A percentile compares a stretch with the other conserved stretches of the same genome.
Evolutionary conservation across 2,797 vertebrate species (phyloP).

Genomic region (Oryzias sinensis): DNA sequence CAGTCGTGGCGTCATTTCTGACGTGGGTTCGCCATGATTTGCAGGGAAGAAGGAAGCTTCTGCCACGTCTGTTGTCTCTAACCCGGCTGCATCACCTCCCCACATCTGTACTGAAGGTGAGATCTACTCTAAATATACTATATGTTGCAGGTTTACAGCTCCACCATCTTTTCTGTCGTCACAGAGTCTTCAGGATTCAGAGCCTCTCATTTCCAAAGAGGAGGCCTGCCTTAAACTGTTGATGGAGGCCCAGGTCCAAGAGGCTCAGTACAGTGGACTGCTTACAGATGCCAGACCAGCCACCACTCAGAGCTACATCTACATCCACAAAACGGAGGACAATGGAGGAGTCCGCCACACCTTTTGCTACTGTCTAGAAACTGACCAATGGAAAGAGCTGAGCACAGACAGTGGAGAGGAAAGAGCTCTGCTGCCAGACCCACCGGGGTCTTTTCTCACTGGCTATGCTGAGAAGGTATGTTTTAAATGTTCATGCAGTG

Average conservation of each 20-base stretch:
- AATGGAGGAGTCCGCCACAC: conserved; percentile 81
- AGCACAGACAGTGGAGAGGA: conserved; percentile 48
- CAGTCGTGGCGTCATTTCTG: conserved; percentile 83
- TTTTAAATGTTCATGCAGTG: background rate
- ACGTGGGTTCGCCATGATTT: conserved; percentile 83
- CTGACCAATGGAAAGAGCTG: conserved; percentile 88
- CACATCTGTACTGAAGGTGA: conserved; percentile 79
- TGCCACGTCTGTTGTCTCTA: conserved; percentile 83
- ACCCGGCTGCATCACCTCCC: conserved; percentile 91
- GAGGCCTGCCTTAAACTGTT: conserved; percentile 76
- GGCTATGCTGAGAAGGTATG: conserved; percentile 87
- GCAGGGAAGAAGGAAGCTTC: conserved; percentile 75
- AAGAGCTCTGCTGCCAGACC: conserved; percentile 77
- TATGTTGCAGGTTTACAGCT: background rate
- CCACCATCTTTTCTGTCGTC: background rate
- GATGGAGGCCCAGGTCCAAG: conserved; percentile 77
- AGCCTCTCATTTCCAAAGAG: conserved; percentile 74
- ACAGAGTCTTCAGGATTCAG: conserved; percentile 66
- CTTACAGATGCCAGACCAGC: conserved; percentile 88
- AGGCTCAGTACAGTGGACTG: conserved; percentile 80
- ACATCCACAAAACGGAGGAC: conserved; percentile 94
- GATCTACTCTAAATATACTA: background rate
- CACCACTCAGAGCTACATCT: conserved; percentile 93
- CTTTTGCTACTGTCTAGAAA: conserved; percentile 92
- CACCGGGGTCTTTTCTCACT: conserved; percentile 88